Percentiles rank a stretch among this genome's conserved stretches.
phyloP scores from a whole-genome alignment of 2,113 vertebrate species.

The Alexandromys fortis region DNA sequence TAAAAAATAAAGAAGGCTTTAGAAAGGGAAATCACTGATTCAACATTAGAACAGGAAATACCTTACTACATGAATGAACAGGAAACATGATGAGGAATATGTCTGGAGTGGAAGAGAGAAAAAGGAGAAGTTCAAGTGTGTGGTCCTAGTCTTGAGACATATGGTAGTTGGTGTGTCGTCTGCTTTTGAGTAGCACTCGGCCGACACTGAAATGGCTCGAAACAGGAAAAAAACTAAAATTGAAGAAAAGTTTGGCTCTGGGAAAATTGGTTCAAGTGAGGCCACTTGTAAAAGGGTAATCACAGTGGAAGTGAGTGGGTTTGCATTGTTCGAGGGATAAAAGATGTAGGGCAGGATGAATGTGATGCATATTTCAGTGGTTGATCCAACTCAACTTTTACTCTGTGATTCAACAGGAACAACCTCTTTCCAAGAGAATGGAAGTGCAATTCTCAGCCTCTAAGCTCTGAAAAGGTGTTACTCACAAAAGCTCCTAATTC shows the following conservation, averaged over 20 bases:
- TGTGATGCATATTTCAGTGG: neutral
- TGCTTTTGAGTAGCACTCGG: neutral
- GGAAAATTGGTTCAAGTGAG: neutral
- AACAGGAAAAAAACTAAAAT: neutral
- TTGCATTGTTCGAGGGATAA: neutral
- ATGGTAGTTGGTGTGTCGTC: neutral
- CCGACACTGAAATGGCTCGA: neutral
- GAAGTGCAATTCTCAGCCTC: neutral
- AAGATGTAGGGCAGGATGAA: neutral
- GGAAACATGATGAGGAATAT: neutral
- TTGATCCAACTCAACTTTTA: neutral
- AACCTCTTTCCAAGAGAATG: neutral
- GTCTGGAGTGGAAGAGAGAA: neutral
- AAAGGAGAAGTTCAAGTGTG: neutral
- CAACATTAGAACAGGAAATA: neutral
- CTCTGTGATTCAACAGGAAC: neutral
- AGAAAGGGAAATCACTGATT: neutral
- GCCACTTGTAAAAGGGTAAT: neutral
- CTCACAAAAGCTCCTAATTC: neutral
- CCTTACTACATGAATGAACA: neutral
- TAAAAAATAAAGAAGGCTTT: neutral
- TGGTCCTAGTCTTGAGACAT: fast-evolving
- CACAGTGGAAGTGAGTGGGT: neutral
- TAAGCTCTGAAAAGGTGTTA: neutral
- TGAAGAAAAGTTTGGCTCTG: neutral